These are phyloP conservation scores for Stegana nigrithorax DNA, from an alignment of 2,888 invertebrate species.

Conservation along the genomic window DNA sequence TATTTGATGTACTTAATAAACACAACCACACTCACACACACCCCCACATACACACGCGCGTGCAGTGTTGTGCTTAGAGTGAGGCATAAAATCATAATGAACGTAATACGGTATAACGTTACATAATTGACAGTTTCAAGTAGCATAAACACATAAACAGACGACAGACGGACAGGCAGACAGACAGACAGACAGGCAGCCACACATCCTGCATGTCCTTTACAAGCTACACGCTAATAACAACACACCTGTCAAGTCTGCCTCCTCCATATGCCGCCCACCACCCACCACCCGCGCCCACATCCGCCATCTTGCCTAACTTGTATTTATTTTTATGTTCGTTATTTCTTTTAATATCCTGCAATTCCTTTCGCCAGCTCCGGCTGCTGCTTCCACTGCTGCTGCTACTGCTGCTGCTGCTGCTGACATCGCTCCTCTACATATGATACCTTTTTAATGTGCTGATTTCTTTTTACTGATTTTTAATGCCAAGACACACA, in stretches of 20 bases:
- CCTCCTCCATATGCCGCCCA: not conserved
- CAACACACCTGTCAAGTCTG: not conserved
- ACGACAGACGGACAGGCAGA: not conserved
- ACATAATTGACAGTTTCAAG: constrained; percentile 57
- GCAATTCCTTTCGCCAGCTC: not conserved
- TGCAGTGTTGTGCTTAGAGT: too few relatives aligned
- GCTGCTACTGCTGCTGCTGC: not conserved
- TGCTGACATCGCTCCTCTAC: not conserved
- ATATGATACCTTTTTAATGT: constrained; percentile 5
- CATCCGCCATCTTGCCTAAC: not conserved
- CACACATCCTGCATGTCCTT: not conserved
- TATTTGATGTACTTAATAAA: constrained; percentile 14
- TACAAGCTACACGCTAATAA: not conserved
- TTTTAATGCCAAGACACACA: constrained; percentile 6
- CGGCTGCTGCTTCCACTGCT: not conserved
- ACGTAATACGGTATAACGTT: constrained; percentile 50
- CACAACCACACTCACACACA: constrained; percentile 2
- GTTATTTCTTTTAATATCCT: constrained; percentile 21
- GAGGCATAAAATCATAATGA: constrained; percentile 51
- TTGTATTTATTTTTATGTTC: constrained; percentile 17
- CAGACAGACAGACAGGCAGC: too few relatives aligned
- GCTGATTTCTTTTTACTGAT: constrained; percentile 13
- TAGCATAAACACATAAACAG: constrained; percentile 20
- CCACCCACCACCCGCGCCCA: not conserved
- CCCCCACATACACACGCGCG: constrained; percentile 2